Percentiles rank a stretch among this genome's conserved stretches.
Evolutionary conservation across 2,797 vertebrate genomes (phyloP).

Genomic region (Todus mexicanus): DNA sequence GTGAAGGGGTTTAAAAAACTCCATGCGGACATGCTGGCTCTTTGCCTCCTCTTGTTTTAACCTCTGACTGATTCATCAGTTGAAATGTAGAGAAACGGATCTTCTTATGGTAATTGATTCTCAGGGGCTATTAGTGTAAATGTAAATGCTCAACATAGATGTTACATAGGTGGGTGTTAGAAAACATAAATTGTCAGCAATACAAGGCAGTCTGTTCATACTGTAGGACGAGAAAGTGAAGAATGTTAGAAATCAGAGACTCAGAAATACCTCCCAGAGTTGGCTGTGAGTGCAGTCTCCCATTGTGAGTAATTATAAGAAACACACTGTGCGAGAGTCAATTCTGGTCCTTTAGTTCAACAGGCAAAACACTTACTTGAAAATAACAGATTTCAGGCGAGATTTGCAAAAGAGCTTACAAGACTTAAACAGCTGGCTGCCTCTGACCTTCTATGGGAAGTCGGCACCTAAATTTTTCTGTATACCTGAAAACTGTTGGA

Average conservation of each 20-base stretch:
- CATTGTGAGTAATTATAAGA: slow-evolving; percentile 49
- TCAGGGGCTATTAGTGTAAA: slow-evolving; percentile 61
- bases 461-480: not conserved
- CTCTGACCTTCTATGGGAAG: not conserved
- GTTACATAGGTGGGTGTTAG: slow-evolving; percentile 46
- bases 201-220: slow-evolving; percentile 40
- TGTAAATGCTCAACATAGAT: slow-evolving; percentile 54
- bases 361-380: not conserved
- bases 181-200: slow-evolving; percentile 43
- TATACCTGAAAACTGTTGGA: not conserved
- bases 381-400: slow-evolving; percentile 1
- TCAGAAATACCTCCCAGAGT: slow-evolving; percentile 18
- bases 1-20: slow-evolving; percentile 52
- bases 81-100: slow-evolving; percentile 62
- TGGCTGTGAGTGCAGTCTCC: slow-evolving; percentile 5
- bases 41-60: slow-evolving; percentile 59
- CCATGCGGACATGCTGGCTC: slow-evolving; percentile 48
- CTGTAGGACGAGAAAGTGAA: not conserved
- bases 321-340: not conserved
- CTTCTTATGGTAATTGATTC: slow-evolving; percentile 51
- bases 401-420: not conserved
- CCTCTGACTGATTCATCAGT: slow-evolving; percentile 66
- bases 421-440: not conserved
- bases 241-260: slow-evolving; percentile 8
- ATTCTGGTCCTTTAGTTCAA: not conserved